Conservation (phyloP, 2,888 invertebrate genomes). For the Drosophila koepferae region DNA sequence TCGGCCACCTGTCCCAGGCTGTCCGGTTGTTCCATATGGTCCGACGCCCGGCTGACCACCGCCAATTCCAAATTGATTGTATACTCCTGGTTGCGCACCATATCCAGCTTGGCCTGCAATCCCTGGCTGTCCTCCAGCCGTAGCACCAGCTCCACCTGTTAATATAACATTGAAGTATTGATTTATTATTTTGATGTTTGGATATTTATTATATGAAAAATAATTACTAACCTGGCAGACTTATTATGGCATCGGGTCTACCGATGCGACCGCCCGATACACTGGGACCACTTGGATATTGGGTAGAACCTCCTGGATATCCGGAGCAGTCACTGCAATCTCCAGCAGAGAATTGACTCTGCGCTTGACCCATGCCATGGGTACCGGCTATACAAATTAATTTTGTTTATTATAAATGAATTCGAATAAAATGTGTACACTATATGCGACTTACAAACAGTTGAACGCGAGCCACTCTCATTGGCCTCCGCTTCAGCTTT, state of each 20-base stretch:
- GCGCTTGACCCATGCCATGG: conserved; percentile 95
- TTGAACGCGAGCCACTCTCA: conserved; percentile 85
- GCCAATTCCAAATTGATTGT: conserved; percentile 12
- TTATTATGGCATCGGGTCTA: conserved; percentile 68
- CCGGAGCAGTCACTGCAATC: conserved; percentile 77
- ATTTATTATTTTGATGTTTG: not conserved
- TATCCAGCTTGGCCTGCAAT: conserved; percentile 5
- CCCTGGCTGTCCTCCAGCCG: conserved; percentile 1
- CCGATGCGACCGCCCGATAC: conserved; percentile 32
- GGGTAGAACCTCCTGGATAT: conserved; percentile 10
- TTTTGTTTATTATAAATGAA: not conserved
- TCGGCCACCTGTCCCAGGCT: not conserved
- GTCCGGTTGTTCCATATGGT: not conserved
- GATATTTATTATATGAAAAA: not conserved
- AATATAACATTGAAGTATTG: not conserved
- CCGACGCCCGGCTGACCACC: not conserved
- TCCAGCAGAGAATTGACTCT: conserved; percentile 91
- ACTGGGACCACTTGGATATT: conserved; percentile 20
- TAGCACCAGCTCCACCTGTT: conserved; percentile 24
- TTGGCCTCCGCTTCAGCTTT: conserved; percentile 93
- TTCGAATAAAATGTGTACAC: not conserved
- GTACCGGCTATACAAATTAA: conserved; percentile 87
- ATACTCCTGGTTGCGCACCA: conserved; percentile 13
- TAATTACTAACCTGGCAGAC: conserved; percentile 47
- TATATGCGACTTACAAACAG: conserved; percentile 81